These are phyloP conservation scores for Platyrinchus mystaceus DNA, from an alignment of 2,797 vertebrate species.

Conservation along the genomic window DNA sequence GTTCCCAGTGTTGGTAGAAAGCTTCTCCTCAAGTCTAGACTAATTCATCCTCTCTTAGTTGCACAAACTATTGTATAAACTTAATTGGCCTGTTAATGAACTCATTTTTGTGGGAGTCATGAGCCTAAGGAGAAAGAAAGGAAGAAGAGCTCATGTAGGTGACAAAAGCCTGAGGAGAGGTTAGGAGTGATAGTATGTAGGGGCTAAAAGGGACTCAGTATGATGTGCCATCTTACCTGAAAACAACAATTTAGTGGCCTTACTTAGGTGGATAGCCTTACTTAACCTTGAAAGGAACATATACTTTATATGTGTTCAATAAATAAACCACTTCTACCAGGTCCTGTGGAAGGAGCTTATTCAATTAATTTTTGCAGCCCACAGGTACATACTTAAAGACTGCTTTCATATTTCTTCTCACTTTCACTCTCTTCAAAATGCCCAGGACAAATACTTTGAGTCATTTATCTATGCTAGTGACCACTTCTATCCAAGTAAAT, in stretches of 20 bases:
- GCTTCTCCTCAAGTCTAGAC: neutral
- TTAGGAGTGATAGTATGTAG: neutral
- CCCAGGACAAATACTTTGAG: neutral
- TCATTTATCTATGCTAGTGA: neutral
- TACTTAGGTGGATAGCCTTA: neutral
- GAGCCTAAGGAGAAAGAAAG: neutral
- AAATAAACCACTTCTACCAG: neutral
- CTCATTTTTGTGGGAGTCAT: neutral
- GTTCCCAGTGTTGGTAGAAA: neutral
- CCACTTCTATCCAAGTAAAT: neutral
- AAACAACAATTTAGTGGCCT: neutral
- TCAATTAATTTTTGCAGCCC: neutral
- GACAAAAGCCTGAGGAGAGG: neutral
- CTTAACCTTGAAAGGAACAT: neutral
- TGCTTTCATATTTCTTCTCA: neutral
- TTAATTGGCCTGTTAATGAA: neutral
- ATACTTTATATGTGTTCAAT: neutral
- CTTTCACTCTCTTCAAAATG: neutral
- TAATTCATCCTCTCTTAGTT: neutral
- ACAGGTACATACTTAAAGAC: neutral
- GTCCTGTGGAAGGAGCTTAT: neutral
- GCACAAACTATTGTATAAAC: neutral
- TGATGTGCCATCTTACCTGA: neutral
- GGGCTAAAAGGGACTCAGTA: neutral
- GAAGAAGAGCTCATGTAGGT: neutral